phyloP scores from a whole-genome alignment of 2,113 vertebrate genomes.

The Dermatemys mawii region DNA sequence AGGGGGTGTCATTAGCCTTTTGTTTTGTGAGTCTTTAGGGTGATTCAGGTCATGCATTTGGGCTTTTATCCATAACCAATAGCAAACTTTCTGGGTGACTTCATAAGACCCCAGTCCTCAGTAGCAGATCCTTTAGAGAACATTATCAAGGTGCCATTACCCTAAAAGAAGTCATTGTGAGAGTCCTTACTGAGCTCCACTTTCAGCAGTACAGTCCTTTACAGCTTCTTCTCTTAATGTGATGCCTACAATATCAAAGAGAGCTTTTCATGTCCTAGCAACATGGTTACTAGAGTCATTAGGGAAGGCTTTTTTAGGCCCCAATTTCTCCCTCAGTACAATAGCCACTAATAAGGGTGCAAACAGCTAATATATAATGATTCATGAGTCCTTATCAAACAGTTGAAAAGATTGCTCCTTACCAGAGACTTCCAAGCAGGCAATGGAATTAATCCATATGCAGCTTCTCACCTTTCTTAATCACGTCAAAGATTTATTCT shows the following conservation, averaged over 20 bases:
- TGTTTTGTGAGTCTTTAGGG: neutral
- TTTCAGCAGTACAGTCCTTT: neutral
- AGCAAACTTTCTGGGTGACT: neutral
- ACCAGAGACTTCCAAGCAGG: neutral
- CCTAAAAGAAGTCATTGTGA: neutral
- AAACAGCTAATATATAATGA: neutral
- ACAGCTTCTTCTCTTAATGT: neutral
- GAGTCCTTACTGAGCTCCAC: neutral
- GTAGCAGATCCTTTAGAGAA: neutral
- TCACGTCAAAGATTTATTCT: neutral
- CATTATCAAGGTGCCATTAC: neutral
- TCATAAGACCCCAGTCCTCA: neutral
- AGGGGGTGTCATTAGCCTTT: neutral
- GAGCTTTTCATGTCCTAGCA: neutral
- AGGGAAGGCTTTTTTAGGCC: neutral
- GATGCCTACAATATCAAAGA: neutral
- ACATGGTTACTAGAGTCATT: neutral
- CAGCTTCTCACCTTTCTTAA: neutral
- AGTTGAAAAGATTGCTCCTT: neutral
- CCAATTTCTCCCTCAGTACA: neutral
- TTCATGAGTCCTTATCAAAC: neutral
- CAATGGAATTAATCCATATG: neutral
- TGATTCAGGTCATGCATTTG: neutral
- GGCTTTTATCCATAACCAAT: neutral
- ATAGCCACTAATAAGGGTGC: neutral